Evolutionary conservation across 1,140 invertebrate species (phyloP).

Genomic region (Rhopalosiphum padi): DNA sequence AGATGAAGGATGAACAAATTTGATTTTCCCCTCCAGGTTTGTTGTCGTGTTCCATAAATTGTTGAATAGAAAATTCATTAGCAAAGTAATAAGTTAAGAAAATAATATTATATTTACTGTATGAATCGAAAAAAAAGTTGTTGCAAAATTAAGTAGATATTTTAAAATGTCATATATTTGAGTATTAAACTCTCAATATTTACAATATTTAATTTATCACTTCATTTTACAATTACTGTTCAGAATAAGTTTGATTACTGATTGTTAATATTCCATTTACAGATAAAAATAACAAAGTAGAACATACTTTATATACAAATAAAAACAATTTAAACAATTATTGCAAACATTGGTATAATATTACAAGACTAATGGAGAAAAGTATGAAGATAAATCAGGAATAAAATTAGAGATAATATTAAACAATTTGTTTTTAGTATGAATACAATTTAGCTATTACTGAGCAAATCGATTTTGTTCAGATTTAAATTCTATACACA

Average conservation of each 20-base stretch:
- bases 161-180: not conserved
- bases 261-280: not conserved
- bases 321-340: not conserved
- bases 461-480: not conserved
- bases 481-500: not conserved
- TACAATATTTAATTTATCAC: not conserved
- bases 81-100: not conserved
- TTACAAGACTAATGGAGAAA: not conserved
- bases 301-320: not conserved
- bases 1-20: no score
- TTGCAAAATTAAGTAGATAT: not conserved
- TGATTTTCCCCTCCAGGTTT: no score
- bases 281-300: not conserved
- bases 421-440: not conserved
- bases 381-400: not conserved
- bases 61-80: not conserved
- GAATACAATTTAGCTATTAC: not conserved
- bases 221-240: not conserved
- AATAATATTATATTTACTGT: not conserved
- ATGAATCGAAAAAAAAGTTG: no score
- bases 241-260: not conserved
- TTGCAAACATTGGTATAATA: not conserved
- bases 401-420: not conserved
- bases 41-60: no score
- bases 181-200: not conserved